Percentiles rank a stretch among this genome's conserved stretches.
Evolutionary conservation across 2,888 invertebrate species (phyloP).

Genomic region (Campoplex capitator): DNA sequence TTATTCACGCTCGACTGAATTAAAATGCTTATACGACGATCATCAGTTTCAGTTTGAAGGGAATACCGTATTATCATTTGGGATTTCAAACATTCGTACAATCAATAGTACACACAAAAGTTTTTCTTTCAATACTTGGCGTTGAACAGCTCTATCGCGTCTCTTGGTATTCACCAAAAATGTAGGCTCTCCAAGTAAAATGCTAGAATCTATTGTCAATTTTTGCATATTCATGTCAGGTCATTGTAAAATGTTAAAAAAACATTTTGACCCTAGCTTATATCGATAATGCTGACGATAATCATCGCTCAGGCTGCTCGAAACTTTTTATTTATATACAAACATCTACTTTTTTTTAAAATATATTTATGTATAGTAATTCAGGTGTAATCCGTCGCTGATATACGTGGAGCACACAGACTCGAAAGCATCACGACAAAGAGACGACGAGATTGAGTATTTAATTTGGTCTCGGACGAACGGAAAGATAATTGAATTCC

Average conservation of each 20-base stretch:
- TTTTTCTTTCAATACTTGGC: no score
- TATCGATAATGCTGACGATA: neutral
- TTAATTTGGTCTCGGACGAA: slow-evolving; percentile 78
- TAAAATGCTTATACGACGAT: no score
- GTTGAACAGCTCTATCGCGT: no score
- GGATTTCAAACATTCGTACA: no score
- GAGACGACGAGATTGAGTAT: slow-evolving; percentile 78
- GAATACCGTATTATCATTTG: no score
- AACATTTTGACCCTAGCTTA: neutral
- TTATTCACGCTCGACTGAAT: no score
- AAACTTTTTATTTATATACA: neutral
- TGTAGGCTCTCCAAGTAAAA: neutral
- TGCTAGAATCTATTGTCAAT: neutral
- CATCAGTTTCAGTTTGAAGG: no score
- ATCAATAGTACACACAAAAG: no score
- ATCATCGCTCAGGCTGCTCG: neutral
- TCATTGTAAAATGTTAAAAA: neutral
- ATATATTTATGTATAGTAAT: neutral
- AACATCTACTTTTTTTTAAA: no score
- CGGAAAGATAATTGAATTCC: slow-evolving; percentile 78
- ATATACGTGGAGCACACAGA: slow-evolving; percentile 30
- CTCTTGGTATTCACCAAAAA: neutral
- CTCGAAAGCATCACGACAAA: slow-evolving; percentile 52
- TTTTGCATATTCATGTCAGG: neutral
- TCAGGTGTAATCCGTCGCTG: neutral